Percentiles rank a stretch among this genome's conserved stretches.
phyloP scores from a whole-genome alignment of 2,888 invertebrate species.

The Imbricaverruca yamaguchii region DNA sequence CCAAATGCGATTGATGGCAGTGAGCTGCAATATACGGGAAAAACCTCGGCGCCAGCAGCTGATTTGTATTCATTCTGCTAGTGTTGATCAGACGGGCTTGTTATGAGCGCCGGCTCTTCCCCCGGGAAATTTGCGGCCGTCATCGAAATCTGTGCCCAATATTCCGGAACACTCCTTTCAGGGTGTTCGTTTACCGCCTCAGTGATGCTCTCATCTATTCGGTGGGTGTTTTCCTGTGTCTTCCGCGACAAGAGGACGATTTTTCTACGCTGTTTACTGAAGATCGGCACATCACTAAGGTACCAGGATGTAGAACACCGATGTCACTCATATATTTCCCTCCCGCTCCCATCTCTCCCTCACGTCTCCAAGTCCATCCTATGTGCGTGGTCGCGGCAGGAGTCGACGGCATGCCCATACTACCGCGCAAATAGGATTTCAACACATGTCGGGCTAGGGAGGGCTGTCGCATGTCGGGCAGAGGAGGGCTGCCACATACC shows the following conservation, averaged over 20 bases:
- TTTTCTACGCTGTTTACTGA: not conserved
- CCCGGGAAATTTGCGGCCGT: not conserved
- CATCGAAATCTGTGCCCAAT: not conserved
- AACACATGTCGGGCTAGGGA: not conserved
- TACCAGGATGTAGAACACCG: too few species aligned
- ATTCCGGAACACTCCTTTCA: not conserved
- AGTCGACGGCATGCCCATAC: not conserved
- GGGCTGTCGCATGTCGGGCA: too few species aligned
- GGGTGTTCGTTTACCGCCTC: not conserved
- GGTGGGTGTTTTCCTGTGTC: too few species aligned
- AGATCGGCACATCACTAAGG: not conserved
- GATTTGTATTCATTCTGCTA: conserved; percentile 5
- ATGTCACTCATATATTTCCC: not conserved
- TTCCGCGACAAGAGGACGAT: too few species aligned
- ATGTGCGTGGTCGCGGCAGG: not conserved
- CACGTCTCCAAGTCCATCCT: not conserved
- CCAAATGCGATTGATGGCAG: not conserved
- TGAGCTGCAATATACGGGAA: not conserved
- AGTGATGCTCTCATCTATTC: too few species aligned
- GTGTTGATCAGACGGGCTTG: not conserved
- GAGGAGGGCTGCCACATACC: too few species aligned
- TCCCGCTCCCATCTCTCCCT: not conserved
- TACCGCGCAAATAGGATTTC: not conserved
- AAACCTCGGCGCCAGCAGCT: not conserved
- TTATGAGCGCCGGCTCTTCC: not conserved